Conservation (phyloP, 1,140 invertebrate genomes). For the Sitodiplosis mosellana region DNA sequence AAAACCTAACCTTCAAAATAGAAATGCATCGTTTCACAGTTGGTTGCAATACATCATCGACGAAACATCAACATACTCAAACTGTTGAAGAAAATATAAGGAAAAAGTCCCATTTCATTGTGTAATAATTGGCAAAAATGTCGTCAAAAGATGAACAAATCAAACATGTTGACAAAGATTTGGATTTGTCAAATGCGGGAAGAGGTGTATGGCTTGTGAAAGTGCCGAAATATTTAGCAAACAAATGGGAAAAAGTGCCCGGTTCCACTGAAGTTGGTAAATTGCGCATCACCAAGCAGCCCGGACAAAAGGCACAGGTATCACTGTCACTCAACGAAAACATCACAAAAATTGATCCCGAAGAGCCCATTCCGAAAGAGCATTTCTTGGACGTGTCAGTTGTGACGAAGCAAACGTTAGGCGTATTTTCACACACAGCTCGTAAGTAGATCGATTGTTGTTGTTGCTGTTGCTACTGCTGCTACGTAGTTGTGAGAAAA, state of each 20-base stretch:
- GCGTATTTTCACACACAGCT: conserved; percentile 67
- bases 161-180: conserved; percentile 35
- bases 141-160: neutral
- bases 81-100: too few species aligned
- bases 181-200: conserved; percentile 73
- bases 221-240: conserved; percentile 89
- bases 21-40: too few species aligned
- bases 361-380: conserved; percentile 33
- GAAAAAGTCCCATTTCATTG: too few species aligned
- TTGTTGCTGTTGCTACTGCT: neutral
- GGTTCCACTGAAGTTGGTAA: conserved; percentile 40
- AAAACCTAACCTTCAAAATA: too few species aligned
- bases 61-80: too few species aligned
- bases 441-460: conserved; percentile 43
- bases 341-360: conserved; percentile 19
- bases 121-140: too few species aligned
- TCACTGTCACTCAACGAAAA: conserved; percentile 33
- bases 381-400: conserved; percentile 78
- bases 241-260: conserved; percentile 61
- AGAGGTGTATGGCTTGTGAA: conserved; percentile 92
- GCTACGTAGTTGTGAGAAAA: neutral
- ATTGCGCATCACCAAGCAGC: conserved; percentile 32
- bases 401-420: conserved; percentile 71
- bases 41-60: too few species aligned
- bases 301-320: conserved; percentile 34